Conservation (phyloP, 2,113 vertebrate species). For the Laticauda laticaudata region DNA sequence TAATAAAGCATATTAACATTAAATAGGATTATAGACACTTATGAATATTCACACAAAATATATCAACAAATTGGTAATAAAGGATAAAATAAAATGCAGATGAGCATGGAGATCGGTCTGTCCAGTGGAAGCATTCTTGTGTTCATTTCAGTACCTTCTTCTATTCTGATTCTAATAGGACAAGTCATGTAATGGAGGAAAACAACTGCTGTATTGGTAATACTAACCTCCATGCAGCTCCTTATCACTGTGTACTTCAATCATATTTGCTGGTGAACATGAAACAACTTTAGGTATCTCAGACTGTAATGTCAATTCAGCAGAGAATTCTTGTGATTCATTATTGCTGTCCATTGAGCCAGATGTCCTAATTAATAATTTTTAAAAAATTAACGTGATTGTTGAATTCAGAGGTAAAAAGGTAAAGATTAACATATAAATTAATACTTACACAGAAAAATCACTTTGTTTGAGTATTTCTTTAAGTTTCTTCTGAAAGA, state of each 20-base stretch:
- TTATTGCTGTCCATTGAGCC: slow-evolving; percentile 74
- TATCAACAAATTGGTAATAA: not conserved
- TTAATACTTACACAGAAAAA: slow-evolving; percentile 88
- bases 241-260: slow-evolving; percentile 84
- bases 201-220: not conserved
- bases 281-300: slow-evolving; percentile 73
- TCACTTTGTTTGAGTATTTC: slow-evolving; percentile 91
- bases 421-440: slow-evolving; percentile 49
- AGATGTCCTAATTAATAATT: slow-evolving; percentile 77
- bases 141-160: not conserved
- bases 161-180: not conserved
- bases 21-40: not conserved
- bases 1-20: not conserved
- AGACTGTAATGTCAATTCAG: slow-evolving; percentile 83
- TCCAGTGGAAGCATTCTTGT: not conserved
- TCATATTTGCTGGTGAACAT: slow-evolving; percentile 79
- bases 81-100: not conserved
- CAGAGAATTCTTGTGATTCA: slow-evolving; percentile 79
- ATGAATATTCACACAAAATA: not conserved
- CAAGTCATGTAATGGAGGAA: not conserved
- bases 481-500: slow-evolving; percentile 90
- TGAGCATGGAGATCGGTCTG: not conserved
- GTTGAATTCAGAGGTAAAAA: slow-evolving; percentile 37
- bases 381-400: slow-evolving; percentile 50
- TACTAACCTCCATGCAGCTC: slow-evolving; percentile 73